Conservation (phyloP, 2,888 invertebrate genomes). For the Cataglyphis albicans region DNA sequence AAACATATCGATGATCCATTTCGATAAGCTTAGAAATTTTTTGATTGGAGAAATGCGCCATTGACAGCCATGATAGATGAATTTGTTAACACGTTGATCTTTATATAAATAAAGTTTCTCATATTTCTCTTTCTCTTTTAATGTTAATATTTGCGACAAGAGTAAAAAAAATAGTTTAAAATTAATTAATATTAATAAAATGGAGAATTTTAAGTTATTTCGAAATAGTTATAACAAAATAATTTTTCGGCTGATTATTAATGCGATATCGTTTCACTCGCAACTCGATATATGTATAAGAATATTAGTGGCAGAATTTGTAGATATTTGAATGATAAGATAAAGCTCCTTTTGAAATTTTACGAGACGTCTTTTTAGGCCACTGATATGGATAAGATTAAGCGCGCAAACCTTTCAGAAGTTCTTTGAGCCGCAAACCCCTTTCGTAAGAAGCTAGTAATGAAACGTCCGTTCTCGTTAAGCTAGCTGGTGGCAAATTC, state of each 20-base stretch:
- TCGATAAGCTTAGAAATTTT: slow-evolving; percentile 17
- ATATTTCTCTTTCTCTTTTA: background rate
- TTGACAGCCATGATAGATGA: background rate
- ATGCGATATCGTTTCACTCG: background rate
- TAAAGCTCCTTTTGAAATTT: slow-evolving; percentile 43
- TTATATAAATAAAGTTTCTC: background rate
- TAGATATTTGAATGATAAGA: slow-evolving; percentile 26
- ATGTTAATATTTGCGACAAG: background rate
- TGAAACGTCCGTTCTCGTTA: slow-evolving; percentile 56
- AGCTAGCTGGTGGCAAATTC: slow-evolving; percentile 54
- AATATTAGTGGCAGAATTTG: slow-evolving; percentile 20
- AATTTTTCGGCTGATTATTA: background rate
- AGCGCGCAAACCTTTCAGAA: slow-evolving; percentile 49
- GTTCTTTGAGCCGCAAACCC: slow-evolving; percentile 49
- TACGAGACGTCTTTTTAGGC: slow-evolving; percentile 29
- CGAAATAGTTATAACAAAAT: background rate
- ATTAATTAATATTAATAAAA: slow-evolving; percentile 1
- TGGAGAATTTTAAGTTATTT: background rate
- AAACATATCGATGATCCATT: background rate
- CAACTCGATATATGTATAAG: background rate
- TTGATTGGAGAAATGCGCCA: background rate
- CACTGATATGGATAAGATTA: slow-evolving; percentile 53
- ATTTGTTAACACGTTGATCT: background rate
- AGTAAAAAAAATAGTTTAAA: background rate
- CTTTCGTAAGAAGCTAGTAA: slow-evolving; percentile 56